Percentiles rank a stretch among this genome's conserved stretches.
These are phyloP conservation scores for Electrophaes corylata DNA, from an alignment of 2,888 invertebrate genomes.

Conservation along the genomic window DNA sequence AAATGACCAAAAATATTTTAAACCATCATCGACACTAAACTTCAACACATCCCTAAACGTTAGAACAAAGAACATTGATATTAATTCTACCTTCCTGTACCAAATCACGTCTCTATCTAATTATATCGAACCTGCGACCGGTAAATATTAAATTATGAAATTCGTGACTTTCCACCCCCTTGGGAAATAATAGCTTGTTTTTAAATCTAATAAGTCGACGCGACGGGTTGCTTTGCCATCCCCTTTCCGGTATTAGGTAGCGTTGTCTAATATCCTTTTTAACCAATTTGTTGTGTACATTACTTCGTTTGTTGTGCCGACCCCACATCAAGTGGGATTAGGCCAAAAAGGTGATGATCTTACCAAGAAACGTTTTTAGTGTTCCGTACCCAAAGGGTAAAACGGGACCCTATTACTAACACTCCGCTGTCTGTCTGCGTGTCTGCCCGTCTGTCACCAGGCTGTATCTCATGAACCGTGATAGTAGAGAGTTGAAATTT, in stretches of 20 bases:
- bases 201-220: slow-evolving; percentile 72
- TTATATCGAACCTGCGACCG: slow-evolving; percentile 78
- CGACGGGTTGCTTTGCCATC: slow-evolving; percentile 42
- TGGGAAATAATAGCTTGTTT: slow-evolving; percentile 78
- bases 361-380: too few species aligned
- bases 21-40: slow-evolving; percentile 9
- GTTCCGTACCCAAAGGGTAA: too few species aligned
- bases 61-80: slow-evolving; percentile 81
- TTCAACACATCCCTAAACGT: slow-evolving; percentile 48
- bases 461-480: too few species aligned
- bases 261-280: slow-evolving; percentile 7
- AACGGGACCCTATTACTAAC: too few species aligned
- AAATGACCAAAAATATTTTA: too few species aligned
- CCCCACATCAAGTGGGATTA: too few species aligned
- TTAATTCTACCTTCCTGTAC: slow-evolving; percentile 79
- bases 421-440: too few species aligned
- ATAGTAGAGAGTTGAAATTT: too few species aligned
- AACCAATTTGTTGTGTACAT: neutral
- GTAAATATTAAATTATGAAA: slow-evolving; percentile 80
- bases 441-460: too few species aligned
- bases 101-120: slow-evolving; percentile 82
- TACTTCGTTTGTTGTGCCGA: too few species aligned
- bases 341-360: too few species aligned
- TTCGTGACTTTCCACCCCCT: slow-evolving; percentile 71
- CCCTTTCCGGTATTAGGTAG: slow-evolving; percentile 34